Conservation (phyloP, 2,797 vertebrate genomes). For the Pangasius mekongensis region DNA sequence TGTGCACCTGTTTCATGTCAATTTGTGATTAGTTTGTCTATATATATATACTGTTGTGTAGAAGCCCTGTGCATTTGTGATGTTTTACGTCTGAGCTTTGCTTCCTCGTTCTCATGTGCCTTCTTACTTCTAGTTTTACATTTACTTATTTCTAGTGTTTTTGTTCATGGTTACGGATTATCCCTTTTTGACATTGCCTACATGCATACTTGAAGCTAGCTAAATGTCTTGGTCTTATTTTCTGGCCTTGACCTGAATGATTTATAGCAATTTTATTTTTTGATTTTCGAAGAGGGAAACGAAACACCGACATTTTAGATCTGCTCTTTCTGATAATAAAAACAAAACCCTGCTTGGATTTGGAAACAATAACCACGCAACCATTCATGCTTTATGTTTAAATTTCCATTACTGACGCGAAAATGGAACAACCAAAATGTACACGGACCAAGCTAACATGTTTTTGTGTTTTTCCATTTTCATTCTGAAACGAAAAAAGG, state of each 20-base stretch:
- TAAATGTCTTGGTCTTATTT: not conserved
- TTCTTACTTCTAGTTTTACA: not conserved
- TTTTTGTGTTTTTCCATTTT: not conserved
- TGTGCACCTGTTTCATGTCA: not conserved
- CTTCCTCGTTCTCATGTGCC: not conserved
- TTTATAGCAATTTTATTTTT: not conserved
- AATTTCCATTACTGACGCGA: not conserved
- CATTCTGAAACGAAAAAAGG: not conserved
- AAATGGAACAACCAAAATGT: too few relatives aligned
- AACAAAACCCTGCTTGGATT: not conserved
- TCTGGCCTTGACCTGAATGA: not conserved
- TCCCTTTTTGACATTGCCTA: not conserved
- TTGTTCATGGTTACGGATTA: not conserved
- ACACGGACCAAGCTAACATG: too few relatives aligned
- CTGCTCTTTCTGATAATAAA: not conserved
- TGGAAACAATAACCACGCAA: too few relatives aligned
- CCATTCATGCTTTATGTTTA: not conserved
- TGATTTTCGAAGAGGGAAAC: not conserved
- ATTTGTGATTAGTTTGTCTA: not conserved
- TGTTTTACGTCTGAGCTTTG: not conserved
- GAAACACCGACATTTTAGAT: not conserved
- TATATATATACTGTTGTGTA: too few relatives aligned
- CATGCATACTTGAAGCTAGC: not conserved
- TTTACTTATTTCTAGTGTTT: not conserved
- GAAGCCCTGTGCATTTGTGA: not conserved